phyloP scores from a whole-genome alignment of 2,888 invertebrate species.

The Tortrix viridana region DNA sequence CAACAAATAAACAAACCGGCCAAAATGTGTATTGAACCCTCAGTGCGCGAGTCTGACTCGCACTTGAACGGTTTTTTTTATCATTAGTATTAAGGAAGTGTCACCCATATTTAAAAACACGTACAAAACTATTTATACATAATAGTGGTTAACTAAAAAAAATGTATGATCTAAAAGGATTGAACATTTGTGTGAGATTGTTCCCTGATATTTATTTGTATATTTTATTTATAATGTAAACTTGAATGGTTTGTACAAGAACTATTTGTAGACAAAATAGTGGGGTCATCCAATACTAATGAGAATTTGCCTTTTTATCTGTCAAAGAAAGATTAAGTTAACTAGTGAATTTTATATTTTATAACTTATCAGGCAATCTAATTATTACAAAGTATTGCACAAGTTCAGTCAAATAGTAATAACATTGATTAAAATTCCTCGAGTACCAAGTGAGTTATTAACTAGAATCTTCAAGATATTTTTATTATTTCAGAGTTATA shows the following conservation, averaged over 20 bases:
- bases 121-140: slow-evolving; percentile 14
- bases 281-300: slow-evolving; percentile 1
- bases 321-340: neutral
- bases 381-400: slow-evolving; percentile 25
- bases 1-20: no score
- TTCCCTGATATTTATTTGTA: no score
- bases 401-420: slow-evolving; percentile 23
- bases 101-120: slow-evolving; percentile 25
- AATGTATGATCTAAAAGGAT: no score
- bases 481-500: slow-evolving; percentile 7
- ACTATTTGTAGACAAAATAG: neutral
- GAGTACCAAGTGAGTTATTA: slow-evolving; percentile 2
- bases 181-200: no score
- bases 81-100: slow-evolving; percentile 2
- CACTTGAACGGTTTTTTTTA: no score
- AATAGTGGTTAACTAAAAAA: no score
- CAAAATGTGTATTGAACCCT: no score
- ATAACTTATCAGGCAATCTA: neutral
- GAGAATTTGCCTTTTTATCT: neutral
- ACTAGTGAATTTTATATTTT: neutral
- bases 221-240: no score
- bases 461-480: slow-evolving; percentile 2
- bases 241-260: slow-evolving; percentile 1
- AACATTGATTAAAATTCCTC: slow-evolving; percentile 14
- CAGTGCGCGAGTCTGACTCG: no score